A percentile compares a stretch with the other conserved stretches of the same genome.
Conservation (phyloP, 2,113 vertebrate species). For the Pachyramphus minor region DNA sequence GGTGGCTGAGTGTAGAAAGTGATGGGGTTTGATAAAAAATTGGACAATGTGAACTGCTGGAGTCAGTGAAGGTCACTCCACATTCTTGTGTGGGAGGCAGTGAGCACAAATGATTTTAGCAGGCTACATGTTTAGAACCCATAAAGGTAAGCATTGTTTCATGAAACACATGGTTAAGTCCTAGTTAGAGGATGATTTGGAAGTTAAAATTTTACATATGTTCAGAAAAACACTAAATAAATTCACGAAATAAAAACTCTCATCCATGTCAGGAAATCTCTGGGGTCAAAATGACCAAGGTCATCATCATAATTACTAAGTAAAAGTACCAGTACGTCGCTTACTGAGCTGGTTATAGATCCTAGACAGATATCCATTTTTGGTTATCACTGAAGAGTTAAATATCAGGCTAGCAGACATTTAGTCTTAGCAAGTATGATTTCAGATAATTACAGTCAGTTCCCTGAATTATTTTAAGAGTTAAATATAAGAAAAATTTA, state of each 20-base stretch:
- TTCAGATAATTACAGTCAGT: not conserved
- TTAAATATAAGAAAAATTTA: not conserved
- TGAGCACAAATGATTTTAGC: not conserved
- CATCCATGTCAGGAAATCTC: not conserved
- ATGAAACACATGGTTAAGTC: accelerated
- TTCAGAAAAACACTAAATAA: not conserved
- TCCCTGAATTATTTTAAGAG: not conserved
- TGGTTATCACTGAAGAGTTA: not conserved
- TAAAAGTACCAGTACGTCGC: not conserved
- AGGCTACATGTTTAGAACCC: not conserved
- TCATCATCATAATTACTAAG: not conserved
- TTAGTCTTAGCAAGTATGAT: not conserved
- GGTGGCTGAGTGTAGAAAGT: not conserved
- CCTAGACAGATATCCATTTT: not conserved
- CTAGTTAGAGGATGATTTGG: not conserved
- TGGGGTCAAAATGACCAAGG: not conserved
- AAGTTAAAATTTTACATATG: not conserved
- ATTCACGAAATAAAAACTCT: not conserved
- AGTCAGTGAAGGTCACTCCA: not conserved
- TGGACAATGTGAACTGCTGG: not conserved
- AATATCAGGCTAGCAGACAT: not conserved
- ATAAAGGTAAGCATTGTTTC: not conserved
- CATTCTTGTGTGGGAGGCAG: not conserved
- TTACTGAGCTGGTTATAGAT: not conserved
- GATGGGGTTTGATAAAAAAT: not conserved